These are phyloP conservation scores for Aramus guarauna DNA, from an alignment of 2,113 vertebrate species.

Conservation along the genomic window DNA sequence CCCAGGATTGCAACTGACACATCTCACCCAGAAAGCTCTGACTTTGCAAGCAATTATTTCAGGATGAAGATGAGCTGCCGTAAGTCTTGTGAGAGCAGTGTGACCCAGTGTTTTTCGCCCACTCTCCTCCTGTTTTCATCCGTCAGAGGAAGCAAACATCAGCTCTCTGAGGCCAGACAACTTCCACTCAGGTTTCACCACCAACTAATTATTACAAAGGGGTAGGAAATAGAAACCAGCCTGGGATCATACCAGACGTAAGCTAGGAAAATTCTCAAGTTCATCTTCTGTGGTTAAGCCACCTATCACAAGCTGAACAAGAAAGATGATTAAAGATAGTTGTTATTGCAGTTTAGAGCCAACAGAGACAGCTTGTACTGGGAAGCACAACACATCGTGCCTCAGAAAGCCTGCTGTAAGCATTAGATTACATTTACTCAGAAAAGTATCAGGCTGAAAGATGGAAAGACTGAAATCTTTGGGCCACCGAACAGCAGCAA, in stretches of 20 bases:
- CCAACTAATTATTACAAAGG: neutral
- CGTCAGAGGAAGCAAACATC: neutral
- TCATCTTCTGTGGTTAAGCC: slow-evolving; percentile 1
- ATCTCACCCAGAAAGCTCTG: neutral
- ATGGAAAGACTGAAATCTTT: neutral
- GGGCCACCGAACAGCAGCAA: neutral
- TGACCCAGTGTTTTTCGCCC: neutral
- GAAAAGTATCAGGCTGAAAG: neutral
- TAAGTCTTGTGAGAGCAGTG: neutral
- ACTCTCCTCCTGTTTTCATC: neutral
- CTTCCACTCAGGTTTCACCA: slow-evolving; percentile 39
- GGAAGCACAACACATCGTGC: neutral
- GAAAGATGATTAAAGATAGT: slow-evolving; percentile 45
- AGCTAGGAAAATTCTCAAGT: slow-evolving; percentile 36
- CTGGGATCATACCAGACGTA: neutral
- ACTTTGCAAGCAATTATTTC: neutral
- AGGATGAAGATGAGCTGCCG: neutral
- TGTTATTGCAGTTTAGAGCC: slow-evolving; percentile 29
- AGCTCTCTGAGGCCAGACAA: neutral
- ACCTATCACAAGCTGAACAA: neutral
- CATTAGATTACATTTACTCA: neutral
- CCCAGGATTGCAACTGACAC: neutral
- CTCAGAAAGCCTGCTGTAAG: neutral
- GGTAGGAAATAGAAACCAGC: neutral
- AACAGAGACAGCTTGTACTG: slow-evolving; percentile 39